These are phyloP conservation scores for Zaprionus vittiger DNA, from an alignment of 1,140 invertebrate genomes.

Conservation along the genomic window DNA sequence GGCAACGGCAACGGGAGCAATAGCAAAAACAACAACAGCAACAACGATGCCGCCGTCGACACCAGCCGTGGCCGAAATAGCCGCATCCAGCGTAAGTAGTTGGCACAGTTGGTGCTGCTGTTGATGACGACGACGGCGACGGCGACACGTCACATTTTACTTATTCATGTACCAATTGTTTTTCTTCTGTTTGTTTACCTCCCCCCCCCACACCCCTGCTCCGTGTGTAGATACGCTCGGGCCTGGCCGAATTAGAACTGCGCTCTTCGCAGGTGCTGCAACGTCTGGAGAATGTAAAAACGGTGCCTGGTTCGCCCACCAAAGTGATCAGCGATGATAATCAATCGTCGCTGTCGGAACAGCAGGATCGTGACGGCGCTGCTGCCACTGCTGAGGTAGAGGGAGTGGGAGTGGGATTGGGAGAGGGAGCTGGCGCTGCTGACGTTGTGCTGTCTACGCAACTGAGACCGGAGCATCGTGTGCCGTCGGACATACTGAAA, in stretches of 20 bases:
- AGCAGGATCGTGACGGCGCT: constrained; percentile 11
- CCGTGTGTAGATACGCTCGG: constrained; percentile 74
- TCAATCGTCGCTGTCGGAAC: constrained; percentile 13
- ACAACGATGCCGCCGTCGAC: neutral
- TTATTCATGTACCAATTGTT: constrained; percentile 16
- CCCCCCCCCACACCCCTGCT: no score
- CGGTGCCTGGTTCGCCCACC: constrained; percentile 43
- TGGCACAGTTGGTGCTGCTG: constrained; percentile 42
- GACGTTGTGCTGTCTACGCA: constrained; percentile 37
- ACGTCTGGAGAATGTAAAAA: constrained; percentile 78
- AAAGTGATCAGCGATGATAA: constrained; percentile 22
- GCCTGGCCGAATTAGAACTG: constrained; percentile 79
- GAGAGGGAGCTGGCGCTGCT: constrained; percentile 11
- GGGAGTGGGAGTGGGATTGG: no score
- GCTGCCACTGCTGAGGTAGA: neutral
- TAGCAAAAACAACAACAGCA: neutral
- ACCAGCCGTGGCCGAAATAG: constrained; percentile 53
- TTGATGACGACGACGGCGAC: constrained; percentile 67
- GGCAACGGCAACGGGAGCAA: neutral
- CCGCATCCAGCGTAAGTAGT: constrained; percentile 64
- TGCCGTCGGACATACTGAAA: constrained; percentile 79
- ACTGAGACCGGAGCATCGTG: constrained; percentile 70
- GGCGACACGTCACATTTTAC: constrained; percentile 57
- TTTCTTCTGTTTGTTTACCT: constrained; percentile 22
- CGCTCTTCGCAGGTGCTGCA: constrained; percentile 79